These are phyloP conservation scores for Parus major DNA, from an alignment of 2,113 vertebrate species.

Conservation along the genomic window DNA sequence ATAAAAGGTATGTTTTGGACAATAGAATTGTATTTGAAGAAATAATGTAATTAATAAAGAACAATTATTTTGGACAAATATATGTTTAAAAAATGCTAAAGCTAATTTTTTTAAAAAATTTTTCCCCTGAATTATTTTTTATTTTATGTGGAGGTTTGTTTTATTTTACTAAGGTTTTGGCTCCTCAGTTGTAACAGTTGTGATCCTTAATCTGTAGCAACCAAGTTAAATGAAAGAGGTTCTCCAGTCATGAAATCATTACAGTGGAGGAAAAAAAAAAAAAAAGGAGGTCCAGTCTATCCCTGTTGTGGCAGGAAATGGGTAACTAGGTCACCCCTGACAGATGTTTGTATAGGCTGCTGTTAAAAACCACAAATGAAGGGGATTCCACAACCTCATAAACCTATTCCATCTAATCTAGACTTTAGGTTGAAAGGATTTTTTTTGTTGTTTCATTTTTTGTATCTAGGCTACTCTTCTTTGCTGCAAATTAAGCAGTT, in stretches of 20 bases:
- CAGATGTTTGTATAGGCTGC: slow-evolving; percentile 53
- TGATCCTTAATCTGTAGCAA: neutral
- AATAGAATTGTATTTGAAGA: neutral
- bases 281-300: neutral
- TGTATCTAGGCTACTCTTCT: neutral
- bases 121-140: neutral
- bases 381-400: slow-evolving; percentile 33
- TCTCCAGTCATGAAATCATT: neutral
- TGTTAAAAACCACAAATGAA: slow-evolving; percentile 44
- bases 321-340: slow-evolving; percentile 52
- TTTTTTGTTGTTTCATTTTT: neutral
- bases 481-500: neutral
- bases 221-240: neutral
- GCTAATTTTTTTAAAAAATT: neutral
- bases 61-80: neutral
- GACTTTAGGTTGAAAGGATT: neutral
- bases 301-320: slow-evolving; percentile 41
- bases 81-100: neutral
- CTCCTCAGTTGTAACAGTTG: neutral
- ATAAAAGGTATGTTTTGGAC: neutral
- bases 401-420: slow-evolving; percentile 40
- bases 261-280: neutral
- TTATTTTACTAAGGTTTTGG: neutral
- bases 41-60: neutral
- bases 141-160: neutral